These are phyloP conservation scores for Synaphobranchus kaupii DNA, from an alignment of 2,797 vertebrate species.

Conservation along the genomic window DNA sequence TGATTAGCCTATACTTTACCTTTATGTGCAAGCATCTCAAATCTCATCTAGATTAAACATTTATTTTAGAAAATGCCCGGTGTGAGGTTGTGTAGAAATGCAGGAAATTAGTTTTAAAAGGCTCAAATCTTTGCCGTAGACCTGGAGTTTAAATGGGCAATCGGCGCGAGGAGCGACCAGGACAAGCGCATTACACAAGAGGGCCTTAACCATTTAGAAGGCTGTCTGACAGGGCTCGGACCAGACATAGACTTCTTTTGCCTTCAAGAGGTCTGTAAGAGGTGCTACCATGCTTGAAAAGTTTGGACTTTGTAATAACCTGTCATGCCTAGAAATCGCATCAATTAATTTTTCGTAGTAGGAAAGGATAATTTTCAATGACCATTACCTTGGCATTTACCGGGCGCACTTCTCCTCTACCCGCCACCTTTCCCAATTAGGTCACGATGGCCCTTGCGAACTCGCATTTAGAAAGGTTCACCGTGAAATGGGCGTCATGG, in stretches of 20 bases:
- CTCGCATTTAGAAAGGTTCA: not conserved
- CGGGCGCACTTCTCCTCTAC: not conserved
- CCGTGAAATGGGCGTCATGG: not conserved
- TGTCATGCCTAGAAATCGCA: constrained; percentile 10
- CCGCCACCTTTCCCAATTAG: not conserved
- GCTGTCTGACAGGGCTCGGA: not conserved
- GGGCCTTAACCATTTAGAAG: not conserved
- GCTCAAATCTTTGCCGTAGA: too few relatives aligned
- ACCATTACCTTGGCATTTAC: not conserved
- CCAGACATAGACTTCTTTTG: not conserved
- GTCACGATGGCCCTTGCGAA: not conserved
- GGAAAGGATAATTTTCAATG: not conserved
- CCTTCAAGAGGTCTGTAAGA: not conserved
- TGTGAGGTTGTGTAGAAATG: too few relatives aligned
- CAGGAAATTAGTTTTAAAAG: too few relatives aligned
- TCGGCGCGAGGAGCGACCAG: not conserved
- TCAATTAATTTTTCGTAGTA: not conserved
- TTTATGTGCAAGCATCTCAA: too few relatives aligned
- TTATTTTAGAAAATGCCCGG: too few relatives aligned
- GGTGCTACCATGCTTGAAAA: not conserved
- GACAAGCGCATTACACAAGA: not conserved
- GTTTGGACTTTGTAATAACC: not conserved
- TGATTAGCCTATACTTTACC: too few relatives aligned
- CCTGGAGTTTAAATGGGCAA: too few relatives aligned
- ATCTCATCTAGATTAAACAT: too few relatives aligned